Evolutionary conservation across 2,797 vertebrate species (phyloP).

Genomic region (Semotilus atromaculatus): DNA sequence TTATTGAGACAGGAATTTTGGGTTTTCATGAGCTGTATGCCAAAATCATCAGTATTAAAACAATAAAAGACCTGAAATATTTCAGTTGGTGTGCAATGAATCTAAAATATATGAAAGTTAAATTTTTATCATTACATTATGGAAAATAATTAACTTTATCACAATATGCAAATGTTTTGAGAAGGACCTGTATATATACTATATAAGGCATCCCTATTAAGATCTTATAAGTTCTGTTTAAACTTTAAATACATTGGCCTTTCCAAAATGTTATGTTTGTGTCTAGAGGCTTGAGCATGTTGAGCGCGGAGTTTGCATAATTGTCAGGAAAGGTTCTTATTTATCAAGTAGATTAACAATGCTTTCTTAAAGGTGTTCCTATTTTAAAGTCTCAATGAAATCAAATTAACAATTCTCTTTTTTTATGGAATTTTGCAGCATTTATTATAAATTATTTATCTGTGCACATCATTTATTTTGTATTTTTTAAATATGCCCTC

Average conservation of each 20-base stretch:
- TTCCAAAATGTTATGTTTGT: constrained; percentile 35
- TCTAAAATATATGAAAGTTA: too few species aligned
- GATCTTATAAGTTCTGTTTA: constrained; percentile 10
- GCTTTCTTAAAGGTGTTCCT: too few species aligned
- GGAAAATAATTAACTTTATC: too few species aligned
- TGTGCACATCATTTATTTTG: rapidly evolving
- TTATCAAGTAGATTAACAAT: constrained; percentile 33
- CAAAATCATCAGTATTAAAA: too few species aligned
- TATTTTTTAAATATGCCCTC: not conserved
- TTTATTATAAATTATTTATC: not conserved
- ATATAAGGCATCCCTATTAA: constrained; percentile 1
- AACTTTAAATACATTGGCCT: constrained; percentile 11
- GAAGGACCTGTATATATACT: too few species aligned
- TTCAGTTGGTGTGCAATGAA: too few species aligned
- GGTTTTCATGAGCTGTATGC: too few species aligned
- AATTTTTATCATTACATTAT: too few species aligned
- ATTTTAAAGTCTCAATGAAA: not conserved
- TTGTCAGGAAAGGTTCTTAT: constrained; percentile 36
- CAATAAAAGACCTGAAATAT: too few species aligned
- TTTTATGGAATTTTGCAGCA: not conserved
- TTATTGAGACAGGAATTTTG: too few species aligned
- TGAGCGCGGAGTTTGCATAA: constrained; percentile 4
- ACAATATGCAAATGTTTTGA: too few species aligned
- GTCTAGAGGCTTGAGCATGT: constrained; percentile 17
- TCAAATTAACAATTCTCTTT: not conserved